phyloP scores from a whole-genome alignment of 2,797 vertebrate genomes.

The Glyptemys insculpta region DNA sequence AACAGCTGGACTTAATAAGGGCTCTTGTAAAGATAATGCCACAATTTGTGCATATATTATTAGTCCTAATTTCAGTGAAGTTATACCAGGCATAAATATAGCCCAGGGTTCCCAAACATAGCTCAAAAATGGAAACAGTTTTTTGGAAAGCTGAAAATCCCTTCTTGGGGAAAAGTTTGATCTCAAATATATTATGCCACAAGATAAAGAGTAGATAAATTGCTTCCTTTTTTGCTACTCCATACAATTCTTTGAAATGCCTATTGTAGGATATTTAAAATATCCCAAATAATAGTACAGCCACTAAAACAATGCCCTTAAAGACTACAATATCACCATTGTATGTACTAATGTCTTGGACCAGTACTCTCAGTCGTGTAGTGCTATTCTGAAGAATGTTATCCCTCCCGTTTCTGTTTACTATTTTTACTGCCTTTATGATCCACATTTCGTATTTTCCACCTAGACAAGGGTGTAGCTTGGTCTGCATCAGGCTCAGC shows the following conservation, averaged over 20 bases:
- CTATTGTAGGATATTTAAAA: neutral
- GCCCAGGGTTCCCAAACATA: constrained; percentile 24
- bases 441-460: neutral
- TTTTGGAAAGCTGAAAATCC: constrained; percentile 4
- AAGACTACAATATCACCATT: neutral
- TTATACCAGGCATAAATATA: constrained; percentile 22
- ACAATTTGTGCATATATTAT: neutral
- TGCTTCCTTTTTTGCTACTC: neutral
- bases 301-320: neutral
- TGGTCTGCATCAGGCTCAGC: neutral
- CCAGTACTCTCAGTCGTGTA: neutral
- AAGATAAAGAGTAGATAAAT: neutral
- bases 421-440: neutral
- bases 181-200: too few relatives aligned
- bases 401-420: neutral
- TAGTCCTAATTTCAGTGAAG: neutral
- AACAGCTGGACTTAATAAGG: neutral
- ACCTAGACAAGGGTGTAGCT: neutral
- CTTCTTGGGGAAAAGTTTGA: neutral
- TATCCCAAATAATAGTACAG: too few relatives aligned
- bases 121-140: constrained; percentile 18
- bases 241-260: neutral
- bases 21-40: neutral
- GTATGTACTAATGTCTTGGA: neutral
- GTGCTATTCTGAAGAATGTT: neutral